These are phyloP conservation scores for Pomatostomus ruficeps DNA, from an alignment of 2,113 vertebrate genomes.

Conservation along the genomic window DNA sequence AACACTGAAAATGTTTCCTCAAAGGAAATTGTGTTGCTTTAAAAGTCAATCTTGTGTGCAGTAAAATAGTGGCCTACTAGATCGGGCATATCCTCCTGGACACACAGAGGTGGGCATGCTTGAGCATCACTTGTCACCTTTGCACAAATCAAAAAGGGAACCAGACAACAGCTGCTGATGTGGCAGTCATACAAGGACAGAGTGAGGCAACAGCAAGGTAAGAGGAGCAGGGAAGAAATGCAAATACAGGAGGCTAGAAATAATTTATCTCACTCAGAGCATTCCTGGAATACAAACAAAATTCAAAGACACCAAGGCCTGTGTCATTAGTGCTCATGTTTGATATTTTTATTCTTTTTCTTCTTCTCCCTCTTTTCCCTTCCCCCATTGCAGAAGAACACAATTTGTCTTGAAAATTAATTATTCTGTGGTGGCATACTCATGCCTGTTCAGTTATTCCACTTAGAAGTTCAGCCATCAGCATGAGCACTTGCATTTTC, in stretches of 20 bases:
- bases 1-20: background rate
- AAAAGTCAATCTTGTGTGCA: background rate
- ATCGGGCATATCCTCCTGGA: background rate
- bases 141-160: background rate
- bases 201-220: background rate
- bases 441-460: background rate
- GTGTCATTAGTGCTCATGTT: background rate
- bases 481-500: background rate
- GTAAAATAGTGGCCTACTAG: background rate
- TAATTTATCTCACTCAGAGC: background rate
- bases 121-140: background rate
- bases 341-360: background rate
- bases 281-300: background rate
- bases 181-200: background rate
- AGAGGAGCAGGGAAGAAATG: background rate
- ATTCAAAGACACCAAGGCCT: background rate
- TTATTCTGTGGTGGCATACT: background rate
- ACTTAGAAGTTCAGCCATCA: background rate
- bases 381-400: background rate
- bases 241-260: background rate
- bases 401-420: background rate
- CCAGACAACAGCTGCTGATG: background rate
- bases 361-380: fast-evolving
- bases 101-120: background rate
- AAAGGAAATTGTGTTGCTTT: background rate